Evolutionary conservation across 2,888 invertebrate genomes (phyloP), one percentile per base, ranked within the genome.

Genomic region (Dichetophora obliterata): DNA sequence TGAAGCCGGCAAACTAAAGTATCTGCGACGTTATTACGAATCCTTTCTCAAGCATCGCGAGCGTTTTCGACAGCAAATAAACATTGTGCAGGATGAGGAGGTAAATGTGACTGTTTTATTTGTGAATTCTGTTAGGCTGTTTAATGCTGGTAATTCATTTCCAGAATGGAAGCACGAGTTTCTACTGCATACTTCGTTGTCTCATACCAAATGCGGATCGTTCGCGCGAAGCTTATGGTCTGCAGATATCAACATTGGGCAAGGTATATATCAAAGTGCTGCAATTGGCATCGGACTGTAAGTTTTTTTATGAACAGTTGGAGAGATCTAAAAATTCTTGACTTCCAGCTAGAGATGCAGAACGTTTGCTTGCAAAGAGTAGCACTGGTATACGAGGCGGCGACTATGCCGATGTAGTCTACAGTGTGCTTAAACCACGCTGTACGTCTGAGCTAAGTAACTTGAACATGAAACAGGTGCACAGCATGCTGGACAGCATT

Each of bases 331-430:
- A n/a, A n/a, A n/a, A n/a, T n/a, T n/a, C n/a, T n/a, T n/a, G n/a
- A n/a, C 31, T 31, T 31, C 31, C 5, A 31, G 91, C 92, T 0
- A 83, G 79, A 9, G 91, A 91, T 78, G 91, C 87, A 1, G 73
- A 82, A 27, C 84, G 84, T 5, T 78, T 88, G 63, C 82, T 84
- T 68, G 81, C 85, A 34, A 84, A 84, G 0, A 84, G 78, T 5
- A 82, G 82, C 61, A 82, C 81, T 19, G 77, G 83, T 1, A 66
- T 80, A 11, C 78, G 80, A 48, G 93, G 91, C 43, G 93, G 91
- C 37, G 97, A 98, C 88, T 97, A 97, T 89, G 95, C 95, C 0
- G 94, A 94, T 80, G 92, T 94, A 24, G 94, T 95, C 0, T 95
- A 92, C 86, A 92, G 91, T 84, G 92, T 96, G 4, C 88, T 97